Percentiles rank a stretch among this genome's conserved stretches.
These are phyloP conservation scores for Stenurella melanura DNA, from an alignment of 2,888 invertebrate species.

Conservation along the genomic window DNA sequence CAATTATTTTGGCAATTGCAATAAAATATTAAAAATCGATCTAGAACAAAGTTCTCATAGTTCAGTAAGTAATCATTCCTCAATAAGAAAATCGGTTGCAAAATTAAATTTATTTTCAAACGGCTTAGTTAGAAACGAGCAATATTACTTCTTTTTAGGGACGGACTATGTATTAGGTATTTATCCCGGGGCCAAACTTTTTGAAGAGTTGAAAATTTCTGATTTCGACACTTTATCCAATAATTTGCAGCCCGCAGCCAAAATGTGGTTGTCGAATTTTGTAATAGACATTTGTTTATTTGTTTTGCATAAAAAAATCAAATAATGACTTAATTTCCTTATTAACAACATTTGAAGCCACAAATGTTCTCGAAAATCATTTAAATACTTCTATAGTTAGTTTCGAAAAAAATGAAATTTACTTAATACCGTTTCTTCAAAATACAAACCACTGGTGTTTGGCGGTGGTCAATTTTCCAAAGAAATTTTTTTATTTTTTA, in stretches of 20 bases:
- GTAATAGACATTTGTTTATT: neutral
- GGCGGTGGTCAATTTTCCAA: neutral
- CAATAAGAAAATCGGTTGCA: neutral
- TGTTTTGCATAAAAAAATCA: neutral
- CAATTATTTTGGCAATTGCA: too few relatives aligned
- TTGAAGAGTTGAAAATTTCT: neutral
- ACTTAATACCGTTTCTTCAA: neutral
- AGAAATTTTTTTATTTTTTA: neutral
- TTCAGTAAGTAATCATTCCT: too few relatives aligned
- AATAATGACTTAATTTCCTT: neutral
- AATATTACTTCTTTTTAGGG: neutral
- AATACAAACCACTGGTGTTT: neutral
- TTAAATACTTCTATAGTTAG: neutral
- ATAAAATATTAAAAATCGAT: neutral
- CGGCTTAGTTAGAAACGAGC: constrained; percentile 10
- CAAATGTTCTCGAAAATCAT: neutral
- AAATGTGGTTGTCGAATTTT: neutral
- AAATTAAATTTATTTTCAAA: constrained; percentile 5
- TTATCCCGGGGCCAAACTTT: neutral
- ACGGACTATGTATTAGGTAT: constrained; percentile 6
- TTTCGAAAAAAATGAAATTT: neutral
- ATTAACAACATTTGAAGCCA: too few relatives aligned
- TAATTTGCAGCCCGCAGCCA: neutral
- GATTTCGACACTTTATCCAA: neutral
- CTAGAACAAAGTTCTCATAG: too few relatives aligned